A percentile compares a stretch with the other conserved stretches of the same genome.
Evolutionary conservation across 2,888 invertebrate species (phyloP).

Genomic region (Coleophora deauratella): DNA sequence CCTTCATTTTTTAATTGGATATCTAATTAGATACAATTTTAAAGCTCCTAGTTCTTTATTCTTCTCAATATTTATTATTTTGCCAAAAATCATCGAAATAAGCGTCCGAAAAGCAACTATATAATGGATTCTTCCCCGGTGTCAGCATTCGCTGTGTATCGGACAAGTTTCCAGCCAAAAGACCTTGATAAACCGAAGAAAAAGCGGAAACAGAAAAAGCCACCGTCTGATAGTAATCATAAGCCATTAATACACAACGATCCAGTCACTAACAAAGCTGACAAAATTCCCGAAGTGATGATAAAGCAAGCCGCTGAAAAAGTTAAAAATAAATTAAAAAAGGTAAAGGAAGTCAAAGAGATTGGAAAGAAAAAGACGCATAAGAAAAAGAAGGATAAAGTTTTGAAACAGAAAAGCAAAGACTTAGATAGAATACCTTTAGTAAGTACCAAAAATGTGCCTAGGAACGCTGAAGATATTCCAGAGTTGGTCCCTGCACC

Average conservation of each 20-base stretch:
- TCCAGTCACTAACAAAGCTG: background rate
- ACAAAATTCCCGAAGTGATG: slow-evolving; percentile 22
- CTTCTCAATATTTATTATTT: no score
- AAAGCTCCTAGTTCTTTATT: no score
- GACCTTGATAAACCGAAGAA: slow-evolving; percentile 21
- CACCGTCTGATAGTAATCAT: slow-evolving; percentile 31
- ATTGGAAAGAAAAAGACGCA: slow-evolving; percentile 39
- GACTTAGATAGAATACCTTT: slow-evolving; percentile 4
- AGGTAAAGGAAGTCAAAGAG: slow-evolving; percentile 34
- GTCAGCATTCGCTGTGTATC: slow-evolving; percentile 60
- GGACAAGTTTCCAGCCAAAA: slow-evolving; percentile 14
- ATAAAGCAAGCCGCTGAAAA: slow-evolving; percentile 36
- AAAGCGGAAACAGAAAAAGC: slow-evolving; percentile 27
- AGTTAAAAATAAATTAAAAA: slow-evolving; percentile 40
- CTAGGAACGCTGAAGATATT: slow-evolving; percentile 28
- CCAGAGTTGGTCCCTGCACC: slow-evolving; percentile 26
- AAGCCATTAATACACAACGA: background rate
- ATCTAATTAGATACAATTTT: no score
- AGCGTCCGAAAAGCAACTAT: background rate
- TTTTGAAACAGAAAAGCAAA: slow-evolving; percentile 1
- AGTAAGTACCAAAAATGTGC: background rate
- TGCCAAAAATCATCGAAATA: no score
- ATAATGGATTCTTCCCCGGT: slow-evolving; percentile 44
- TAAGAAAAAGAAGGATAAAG: slow-evolving; percentile 40
- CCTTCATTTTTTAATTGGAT: no score